Evolutionary conservation across 2,888 invertebrate genomes (phyloP), one percentile per base, ranked within the genome.

Genomic region (Tinea pellionella): DNA sequence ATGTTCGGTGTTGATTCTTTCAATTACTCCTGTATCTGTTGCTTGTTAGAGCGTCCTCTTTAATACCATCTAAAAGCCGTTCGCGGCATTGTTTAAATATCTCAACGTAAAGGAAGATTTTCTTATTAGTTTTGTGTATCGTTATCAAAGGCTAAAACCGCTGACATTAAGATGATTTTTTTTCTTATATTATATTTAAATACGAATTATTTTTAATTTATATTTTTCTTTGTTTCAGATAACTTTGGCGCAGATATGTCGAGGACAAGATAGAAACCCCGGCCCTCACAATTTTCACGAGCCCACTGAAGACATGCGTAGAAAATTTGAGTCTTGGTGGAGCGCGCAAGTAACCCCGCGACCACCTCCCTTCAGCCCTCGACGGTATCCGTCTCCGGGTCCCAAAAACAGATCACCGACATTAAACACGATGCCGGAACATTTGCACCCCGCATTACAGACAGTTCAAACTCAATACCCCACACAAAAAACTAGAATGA

Each of bases 311-410:
- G 97, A 97, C 59, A 91, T 93, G 70, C 91, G 94, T 24, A 89
- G 95, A 62, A 95, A 95, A 75, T 97, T 97, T 78, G 96, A 97
- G 73, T 93, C 94, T 61, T 97, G 97, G 97, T 95, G 94, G 92
- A 90, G 91, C 51, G 89, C 92, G 61, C 94, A 94, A 71, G 89
- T 93, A 59, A 91, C 91, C 12, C 91, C 92, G 0, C 83, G 90
- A 37, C 88, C 88, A 0, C 83, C 87, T 0, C 81, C 86, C 2
- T 88, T 86, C 64, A 88, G 88, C 65, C 87, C 88, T 4, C 75
- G 88, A 1, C 82, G 88, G 53, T 88, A 88, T 57, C 85, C 74
- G 57, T 88, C 81, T 63, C 90, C 73, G 65, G 89, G 64, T 69
- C 91, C 68, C 68, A 91, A 68, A 77, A 90, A 82, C 62, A 82